phyloP scores from a whole-genome alignment of 2,797 vertebrate genomes.

The Coilia nasus region DNA sequence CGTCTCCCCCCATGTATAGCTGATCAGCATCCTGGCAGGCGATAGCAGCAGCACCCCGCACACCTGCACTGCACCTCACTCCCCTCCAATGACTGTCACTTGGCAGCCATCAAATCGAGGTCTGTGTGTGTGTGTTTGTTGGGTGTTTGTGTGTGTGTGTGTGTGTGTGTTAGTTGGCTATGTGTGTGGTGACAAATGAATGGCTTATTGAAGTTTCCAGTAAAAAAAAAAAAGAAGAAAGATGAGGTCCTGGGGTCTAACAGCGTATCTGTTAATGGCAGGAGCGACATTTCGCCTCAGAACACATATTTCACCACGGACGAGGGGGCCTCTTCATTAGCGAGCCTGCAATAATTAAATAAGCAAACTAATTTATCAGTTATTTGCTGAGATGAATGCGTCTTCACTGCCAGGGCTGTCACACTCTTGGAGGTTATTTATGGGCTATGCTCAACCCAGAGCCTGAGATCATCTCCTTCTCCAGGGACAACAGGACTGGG shows the following conservation, averaged over 20 bases:
- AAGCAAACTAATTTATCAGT: slow-evolving; percentile 54
- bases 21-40: slow-evolving; percentile 49
- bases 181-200: slow-evolving; percentile 32
- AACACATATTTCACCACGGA: slow-evolving; percentile 50
- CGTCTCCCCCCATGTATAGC: slow-evolving; percentile 47
- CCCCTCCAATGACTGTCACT: slow-evolving; percentile 19
- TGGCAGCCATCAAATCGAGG: neutral
- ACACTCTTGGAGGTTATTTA: slow-evolving; percentile 38
- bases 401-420: slow-evolving; percentile 38
- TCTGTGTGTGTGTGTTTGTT: too few relatives aligned
- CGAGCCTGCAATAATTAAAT: slow-evolving; percentile 59
- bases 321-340: slow-evolving; percentile 52
- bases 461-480: neutral
- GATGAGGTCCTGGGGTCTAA: neutral
- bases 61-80: slow-evolving; percentile 4
- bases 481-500: neutral
- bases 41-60: slow-evolving; percentile 29
- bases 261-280: neutral
- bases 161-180: neutral
- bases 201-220: slow-evolving; percentile 32
- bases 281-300: neutral
- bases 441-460: neutral
- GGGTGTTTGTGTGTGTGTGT: too few relatives aligned
- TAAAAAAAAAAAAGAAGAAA: slow-evolving; percentile 21
- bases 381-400: slow-evolving; percentile 48